Percentiles rank a stretch among this genome's conserved stretches.
Conservation (phyloP, 2,113 vertebrate genomes). For the Dasyornis broadbenti region DNA sequence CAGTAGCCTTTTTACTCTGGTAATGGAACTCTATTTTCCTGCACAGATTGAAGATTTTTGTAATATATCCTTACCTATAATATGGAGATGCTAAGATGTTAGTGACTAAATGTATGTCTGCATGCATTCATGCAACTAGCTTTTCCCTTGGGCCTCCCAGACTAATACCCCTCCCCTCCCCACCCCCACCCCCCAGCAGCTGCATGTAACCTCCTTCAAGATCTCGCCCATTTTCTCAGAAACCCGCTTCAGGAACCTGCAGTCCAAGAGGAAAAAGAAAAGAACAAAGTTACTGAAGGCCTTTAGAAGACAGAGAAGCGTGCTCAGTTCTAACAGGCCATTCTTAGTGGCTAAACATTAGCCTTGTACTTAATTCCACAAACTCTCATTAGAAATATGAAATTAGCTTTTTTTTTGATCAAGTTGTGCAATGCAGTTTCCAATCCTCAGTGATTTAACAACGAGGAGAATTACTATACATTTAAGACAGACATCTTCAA, state of each 20-base stretch:
- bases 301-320: constrained; percentile 62
- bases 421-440: not conserved
- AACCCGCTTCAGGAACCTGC: constrained; percentile 99
- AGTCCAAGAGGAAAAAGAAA: constrained; percentile 92
- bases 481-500: not conserved
- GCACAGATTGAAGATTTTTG: constrained; percentile 61
- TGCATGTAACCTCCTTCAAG: constrained; percentile 96
- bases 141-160: constrained; percentile 69
- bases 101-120: constrained; percentile 80
- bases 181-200: constrained; percentile 76
- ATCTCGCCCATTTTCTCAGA: constrained; percentile 95
- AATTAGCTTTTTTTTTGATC: not conserved
- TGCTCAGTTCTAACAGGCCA: constrained; percentile 68
- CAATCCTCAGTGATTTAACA: not conserved
- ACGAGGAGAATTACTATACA: not conserved
- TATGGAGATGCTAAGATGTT: constrained; percentile 82
- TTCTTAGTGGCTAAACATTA: constrained; percentile 32
- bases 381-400: not conserved
- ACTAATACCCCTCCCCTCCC: constrained; percentile 53
- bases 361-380: constrained; percentile 31
- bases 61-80: constrained; percentile 66
- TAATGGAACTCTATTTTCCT: constrained; percentile 53
- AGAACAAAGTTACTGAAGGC: constrained; percentile 83
- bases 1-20: constrained; percentile 53
- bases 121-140: constrained; percentile 95